Conservation (phyloP, 2,888 invertebrate genomes). For the Anorthoa munda region DNA sequence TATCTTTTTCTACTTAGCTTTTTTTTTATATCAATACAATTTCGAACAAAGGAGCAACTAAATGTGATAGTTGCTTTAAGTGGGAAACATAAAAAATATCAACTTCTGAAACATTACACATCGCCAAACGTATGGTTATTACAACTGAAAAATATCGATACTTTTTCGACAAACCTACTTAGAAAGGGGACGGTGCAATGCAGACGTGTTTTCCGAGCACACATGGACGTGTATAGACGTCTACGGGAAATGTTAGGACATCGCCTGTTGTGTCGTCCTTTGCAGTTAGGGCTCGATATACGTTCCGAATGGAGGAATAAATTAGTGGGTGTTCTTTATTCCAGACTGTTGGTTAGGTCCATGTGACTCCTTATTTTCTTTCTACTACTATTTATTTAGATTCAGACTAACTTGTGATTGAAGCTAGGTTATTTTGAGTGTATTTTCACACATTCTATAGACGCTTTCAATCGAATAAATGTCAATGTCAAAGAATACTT, state of each 20-base stretch:
- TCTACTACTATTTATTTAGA: neutral
- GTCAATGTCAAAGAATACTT: too few relatives aligned
- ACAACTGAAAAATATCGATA: neutral
- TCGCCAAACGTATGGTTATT: neutral
- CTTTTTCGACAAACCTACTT: neutral
- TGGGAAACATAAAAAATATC: neutral
- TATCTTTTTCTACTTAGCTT: too few relatives aligned
- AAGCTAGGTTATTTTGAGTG: too few relatives aligned
- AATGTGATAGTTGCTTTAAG: too few relatives aligned
- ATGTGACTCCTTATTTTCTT: neutral
- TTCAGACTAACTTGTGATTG: neutral
- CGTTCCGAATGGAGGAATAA: slow-evolving; percentile 20
- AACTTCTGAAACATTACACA: neutral
- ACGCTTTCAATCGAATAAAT: neutral
- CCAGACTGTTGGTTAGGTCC: slow-evolving; percentile 3
- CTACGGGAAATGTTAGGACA: slow-evolving; percentile 29
- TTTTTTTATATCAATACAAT: too few relatives aligned
- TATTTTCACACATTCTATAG: neutral
- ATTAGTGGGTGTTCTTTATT: slow-evolving; percentile 29
- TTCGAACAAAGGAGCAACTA: too few relatives aligned
- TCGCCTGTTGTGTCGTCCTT: slow-evolving; percentile 30
- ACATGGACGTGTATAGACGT: slow-evolving; percentile 7
- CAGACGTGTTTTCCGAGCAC: slow-evolving; percentile 16
- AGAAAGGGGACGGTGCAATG: slow-evolving; percentile 15
- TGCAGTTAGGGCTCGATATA: slow-evolving; percentile 31